Conservation (phyloP, 2,888 invertebrate genomes). For the Oeneis ivallda region DNA sequence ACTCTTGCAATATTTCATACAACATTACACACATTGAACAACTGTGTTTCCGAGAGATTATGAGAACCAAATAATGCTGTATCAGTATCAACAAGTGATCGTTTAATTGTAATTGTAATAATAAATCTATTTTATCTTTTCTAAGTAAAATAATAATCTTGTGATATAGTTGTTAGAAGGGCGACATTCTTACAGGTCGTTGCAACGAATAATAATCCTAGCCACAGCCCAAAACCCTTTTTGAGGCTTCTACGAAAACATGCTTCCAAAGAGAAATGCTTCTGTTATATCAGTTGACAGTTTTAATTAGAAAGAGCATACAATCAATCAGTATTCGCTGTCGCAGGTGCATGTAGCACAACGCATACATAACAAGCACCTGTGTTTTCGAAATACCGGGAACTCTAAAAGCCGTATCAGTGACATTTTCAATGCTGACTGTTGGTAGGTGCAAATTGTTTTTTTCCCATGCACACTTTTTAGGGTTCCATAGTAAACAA, state of each 20-base stretch:
- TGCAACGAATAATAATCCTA: no score
- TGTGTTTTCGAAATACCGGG: neutral
- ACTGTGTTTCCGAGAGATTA: conserved; percentile 3
- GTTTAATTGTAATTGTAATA: no score
- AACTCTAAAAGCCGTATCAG: neutral
- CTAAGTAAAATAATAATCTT: no score
- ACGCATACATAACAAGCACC: conserved; percentile 13
- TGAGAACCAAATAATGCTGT: neutral
- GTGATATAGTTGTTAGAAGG: no score
- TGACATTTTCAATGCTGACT: conserved; percentile 6
- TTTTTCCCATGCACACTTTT: neutral
- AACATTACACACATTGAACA: neutral
- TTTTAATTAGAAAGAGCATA: conserved; percentile 9
- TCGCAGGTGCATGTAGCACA: conserved; percentile 2
- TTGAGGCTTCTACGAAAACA: neutral
- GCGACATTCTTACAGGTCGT: no score
- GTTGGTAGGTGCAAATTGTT: neutral
- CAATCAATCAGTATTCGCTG: conserved; percentile 11
- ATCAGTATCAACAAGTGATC: neutral
- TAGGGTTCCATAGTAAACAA: no score
- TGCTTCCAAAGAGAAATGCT: neutral
- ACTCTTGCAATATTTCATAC: conserved; percentile 8
- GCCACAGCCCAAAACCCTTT: no score
- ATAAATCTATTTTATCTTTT: no score
- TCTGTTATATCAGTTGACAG: neutral